phyloP scores from a whole-genome alignment of 1,140 invertebrate genomes.

The Berghia stephanieae region DNA sequence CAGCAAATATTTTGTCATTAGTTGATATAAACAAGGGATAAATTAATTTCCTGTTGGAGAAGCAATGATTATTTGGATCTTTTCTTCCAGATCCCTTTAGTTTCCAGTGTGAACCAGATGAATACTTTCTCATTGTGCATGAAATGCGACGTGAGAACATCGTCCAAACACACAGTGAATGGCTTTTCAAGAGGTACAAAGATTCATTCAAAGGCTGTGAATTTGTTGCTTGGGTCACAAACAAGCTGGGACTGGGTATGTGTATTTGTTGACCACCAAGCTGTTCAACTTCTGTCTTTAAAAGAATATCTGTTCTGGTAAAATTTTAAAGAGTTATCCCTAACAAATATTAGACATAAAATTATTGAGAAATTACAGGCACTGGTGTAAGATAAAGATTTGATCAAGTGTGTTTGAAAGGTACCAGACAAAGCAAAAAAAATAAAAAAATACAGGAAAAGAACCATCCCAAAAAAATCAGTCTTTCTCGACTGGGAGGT shows the following conservation, averaged over 20 bases:
- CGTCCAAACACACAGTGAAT: constrained; percentile 59
- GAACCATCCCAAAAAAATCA: too few species aligned
- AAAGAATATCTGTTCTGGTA: neutral
- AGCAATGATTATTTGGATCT: neutral
- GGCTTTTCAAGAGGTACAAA: constrained; percentile 52
- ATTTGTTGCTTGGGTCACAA: constrained; percentile 66
- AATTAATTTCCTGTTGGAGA: too few species aligned
- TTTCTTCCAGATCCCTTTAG: constrained; percentile 33
- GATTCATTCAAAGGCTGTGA: constrained; percentile 65
- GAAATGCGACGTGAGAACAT: constrained; percentile 59
- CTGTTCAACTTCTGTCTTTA: neutral
- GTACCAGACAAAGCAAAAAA: too few species aligned
- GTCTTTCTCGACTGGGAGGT: too few species aligned
- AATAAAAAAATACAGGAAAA: too few species aligned
- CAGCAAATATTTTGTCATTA: too few species aligned
- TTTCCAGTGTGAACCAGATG: constrained; percentile 62
- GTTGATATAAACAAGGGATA: too few species aligned
- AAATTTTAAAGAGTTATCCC: neutral
- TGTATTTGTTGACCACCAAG: neutral
- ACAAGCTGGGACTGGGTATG: constrained; percentile 62
- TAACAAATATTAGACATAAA: neutral
- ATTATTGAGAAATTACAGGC: neutral
- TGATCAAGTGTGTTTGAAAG: too few species aligned
- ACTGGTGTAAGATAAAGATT: too few species aligned
- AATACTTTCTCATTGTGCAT: constrained; percentile 58